Base-by-base conservation (phyloP, 2,797 vertebrate species). In the Phaenicophaeus curvirostris region DNA sequence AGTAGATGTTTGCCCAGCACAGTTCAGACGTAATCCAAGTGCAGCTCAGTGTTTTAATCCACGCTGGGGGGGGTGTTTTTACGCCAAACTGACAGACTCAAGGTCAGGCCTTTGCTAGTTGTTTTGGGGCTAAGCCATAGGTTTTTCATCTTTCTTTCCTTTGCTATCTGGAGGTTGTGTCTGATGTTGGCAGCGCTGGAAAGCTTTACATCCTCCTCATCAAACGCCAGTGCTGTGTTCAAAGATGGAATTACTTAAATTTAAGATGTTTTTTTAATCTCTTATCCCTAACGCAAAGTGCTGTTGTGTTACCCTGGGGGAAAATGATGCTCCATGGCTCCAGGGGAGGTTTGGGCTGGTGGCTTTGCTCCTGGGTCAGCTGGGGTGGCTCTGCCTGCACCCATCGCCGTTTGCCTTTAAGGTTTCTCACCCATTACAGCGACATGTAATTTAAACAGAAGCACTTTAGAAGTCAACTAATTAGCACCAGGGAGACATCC, bases 391-490 rank as follows among this genome's bases (percentile, higher is more conserved):
- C 93, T 21, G 35, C 24, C 69, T 63, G 55, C 3, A 23, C 44
- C 39, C 61, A 4, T 31, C 6, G 1, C 48, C 23, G 5, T 95
- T 92, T 28, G 78, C 89, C 94, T 96, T 96, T 94, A 88, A 96
- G 89, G 53, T 92, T 96, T 58, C 94, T 94, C 93, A 72, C 93
- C 87, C 93, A 55, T 94, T 58, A 11, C 73, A 8, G 88, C 72
- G 2, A 93, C 90, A 48, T 72, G 92, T 90, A 94, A 96, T 97
- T 96, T 93, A 95, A 95, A 95, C 95, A 93, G 83, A 46, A 95
- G 76, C 94, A 93, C 95, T 96, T 94, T 89, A 94, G 89, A 96
- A 97, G 94, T 94, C 96, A 96, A 94, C 96, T 97, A 96, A 97
- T 97, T 96, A 97, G 96, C 94, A 63, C 48, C 74, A 87, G 94